These are phyloP conservation scores for Paramormyrops kingsleyae DNA, from an alignment of 2,113 vertebrate genomes.

Conservation along the genomic window DNA sequence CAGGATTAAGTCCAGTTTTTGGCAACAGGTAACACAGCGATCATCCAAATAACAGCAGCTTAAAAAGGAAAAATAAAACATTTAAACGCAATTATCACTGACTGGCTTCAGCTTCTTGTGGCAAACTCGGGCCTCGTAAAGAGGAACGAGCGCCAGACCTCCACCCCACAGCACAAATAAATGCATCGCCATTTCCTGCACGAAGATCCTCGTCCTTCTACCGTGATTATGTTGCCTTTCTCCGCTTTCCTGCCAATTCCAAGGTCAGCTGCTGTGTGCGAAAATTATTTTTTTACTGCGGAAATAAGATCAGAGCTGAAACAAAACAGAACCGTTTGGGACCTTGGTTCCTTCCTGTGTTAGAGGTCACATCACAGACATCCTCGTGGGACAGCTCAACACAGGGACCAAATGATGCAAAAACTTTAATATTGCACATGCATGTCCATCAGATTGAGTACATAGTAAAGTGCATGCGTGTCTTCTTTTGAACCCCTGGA, in stretches of 20 bases:
- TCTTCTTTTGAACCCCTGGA: neutral
- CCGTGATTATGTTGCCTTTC: neutral
- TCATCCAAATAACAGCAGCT: neutral
- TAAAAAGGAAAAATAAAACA: slow-evolving; percentile 21
- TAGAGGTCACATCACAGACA: slow-evolving; percentile 8
- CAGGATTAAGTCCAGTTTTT: neutral
- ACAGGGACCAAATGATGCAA: neutral
- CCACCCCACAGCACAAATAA: neutral
- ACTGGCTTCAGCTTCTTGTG: neutral
- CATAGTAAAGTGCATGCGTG: neutral
- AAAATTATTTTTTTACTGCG: neutral
- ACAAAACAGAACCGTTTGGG: neutral
- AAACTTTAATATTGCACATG: neutral
- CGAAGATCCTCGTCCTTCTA: neutral
- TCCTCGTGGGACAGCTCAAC: neutral
- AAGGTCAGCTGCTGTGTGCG: neutral
- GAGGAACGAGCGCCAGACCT: too few relatives aligned
- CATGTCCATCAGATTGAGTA: neutral
- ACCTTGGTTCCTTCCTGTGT: slow-evolving; percentile 8
- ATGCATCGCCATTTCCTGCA: neutral
- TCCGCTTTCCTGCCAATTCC: slow-evolving; percentile 7
- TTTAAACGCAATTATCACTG: slow-evolving; percentile 11
- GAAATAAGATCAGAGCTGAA: neutral
- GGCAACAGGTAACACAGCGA: neutral
- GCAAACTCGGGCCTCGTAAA: neutral